Evolutionary conservation across 2,888 invertebrate genomes (phyloP).

Genomic region (Psylliodes chrysocephalus): DNA sequence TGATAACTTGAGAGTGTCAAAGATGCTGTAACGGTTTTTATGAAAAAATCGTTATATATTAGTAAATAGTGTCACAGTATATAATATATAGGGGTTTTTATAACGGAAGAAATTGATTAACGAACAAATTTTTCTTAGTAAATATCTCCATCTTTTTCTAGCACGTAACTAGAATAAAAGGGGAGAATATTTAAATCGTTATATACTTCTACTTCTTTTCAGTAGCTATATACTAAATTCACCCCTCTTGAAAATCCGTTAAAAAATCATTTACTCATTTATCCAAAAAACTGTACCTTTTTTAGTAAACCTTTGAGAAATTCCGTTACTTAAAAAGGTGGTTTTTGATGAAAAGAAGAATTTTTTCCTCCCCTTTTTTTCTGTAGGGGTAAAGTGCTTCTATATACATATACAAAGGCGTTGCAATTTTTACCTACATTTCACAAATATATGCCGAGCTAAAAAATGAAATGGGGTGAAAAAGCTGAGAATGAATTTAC

Average conservation of each 20-base stretch:
- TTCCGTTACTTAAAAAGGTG: conserved; percentile 56
- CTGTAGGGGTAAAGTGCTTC: conserved; percentile 59
- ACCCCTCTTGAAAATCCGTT: conserved; percentile 33
- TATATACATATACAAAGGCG: conserved; percentile 56
- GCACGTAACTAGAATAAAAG: background rate
- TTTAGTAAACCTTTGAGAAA: conserved; percentile 58
- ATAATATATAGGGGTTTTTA: too few relatives aligned
- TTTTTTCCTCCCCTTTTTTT: conserved; percentile 50
- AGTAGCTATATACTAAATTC: background rate
- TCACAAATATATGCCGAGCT: conserved; percentile 51
- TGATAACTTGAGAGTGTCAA: too few relatives aligned
- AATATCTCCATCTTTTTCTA: too few relatives aligned
- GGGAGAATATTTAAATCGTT: conserved; percentile 6
- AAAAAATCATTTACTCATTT: conserved; percentile 32
- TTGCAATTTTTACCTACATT: conserved; percentile 59
- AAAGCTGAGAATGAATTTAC: conserved; percentile 54
- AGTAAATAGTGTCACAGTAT: too few relatives aligned
- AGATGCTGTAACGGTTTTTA: too few relatives aligned
- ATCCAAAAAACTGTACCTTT: conserved; percentile 41
- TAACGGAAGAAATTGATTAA: too few relatives aligned
- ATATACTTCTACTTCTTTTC: background rate
- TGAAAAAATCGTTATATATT: too few relatives aligned
- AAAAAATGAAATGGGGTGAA: conserved; percentile 53
- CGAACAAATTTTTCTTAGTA: too few relatives aligned
- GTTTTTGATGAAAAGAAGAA: conserved; percentile 54